Base-by-base conservation (phyloP, 2,113 vertebrate genomes). In the Oophaga pumilio region DNA sequence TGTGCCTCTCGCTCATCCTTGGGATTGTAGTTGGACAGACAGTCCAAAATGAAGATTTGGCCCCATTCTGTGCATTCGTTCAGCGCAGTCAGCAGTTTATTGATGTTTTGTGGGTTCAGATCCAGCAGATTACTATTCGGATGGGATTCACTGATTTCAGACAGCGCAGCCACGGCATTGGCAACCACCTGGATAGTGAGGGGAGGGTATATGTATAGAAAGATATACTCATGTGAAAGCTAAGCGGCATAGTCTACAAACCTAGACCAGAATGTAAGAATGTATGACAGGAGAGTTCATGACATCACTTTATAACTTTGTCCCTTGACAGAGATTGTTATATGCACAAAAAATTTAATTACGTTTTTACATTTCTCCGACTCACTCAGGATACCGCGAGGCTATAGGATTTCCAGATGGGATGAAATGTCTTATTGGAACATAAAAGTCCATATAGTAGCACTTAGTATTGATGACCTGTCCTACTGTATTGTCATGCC, bases 61-160 rank as follows among this genome's bases (percentile, higher is more conserved):
- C 98, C 98, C 98, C 98, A 99, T 90, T 99, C 98, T 0, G 98
- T 99, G 91, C 98, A 99, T 90, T 99, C 98, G 1, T 99, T 99
- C 17, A 99, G 92, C 22, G 98, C 98, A 0, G 98, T 99, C 82
- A 99, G 94, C 91, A 99, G 95, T 92, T 99, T 99, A 92, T 99
- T 99, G 91, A 99, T 99, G 94, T 99, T 99, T 94, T 99, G 98
- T 2, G 98, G 98, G 90, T 99, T 99, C 83, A 99, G 94, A 90
- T 99, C 98, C 69, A 99, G 96, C 91, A 99, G 93, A 93, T 99
- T 99, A 95, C 98, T 99, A 93, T 99, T 99, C 89, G 98, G 98
- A 86, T 99, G 98, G 26, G 98, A 99, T 90, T 99, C 98, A 0
- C 97, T 99, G 92, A 99, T 99, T 92, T 99, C 98, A 0, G 98